Evolutionary conservation across 2,888 invertebrate species (phyloP), one percentile per base, ranked within the genome.

Genomic region (Lacanobia wlatinum): DNA sequence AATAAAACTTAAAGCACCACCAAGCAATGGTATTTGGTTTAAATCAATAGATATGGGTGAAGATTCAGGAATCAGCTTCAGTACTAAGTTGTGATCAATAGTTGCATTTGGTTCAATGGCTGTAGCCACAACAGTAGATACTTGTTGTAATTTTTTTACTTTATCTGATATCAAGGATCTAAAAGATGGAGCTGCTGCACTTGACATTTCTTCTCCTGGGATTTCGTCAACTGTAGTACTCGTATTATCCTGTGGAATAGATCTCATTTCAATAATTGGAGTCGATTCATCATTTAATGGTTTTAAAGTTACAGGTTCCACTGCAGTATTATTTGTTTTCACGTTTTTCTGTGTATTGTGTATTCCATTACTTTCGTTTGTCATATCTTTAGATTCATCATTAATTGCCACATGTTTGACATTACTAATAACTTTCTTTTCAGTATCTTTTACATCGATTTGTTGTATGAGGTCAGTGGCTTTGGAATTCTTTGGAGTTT

Each of bases 371-470:
- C 8, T 40, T 3, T 6, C 28, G 7, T 1, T 34, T 34, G 21
- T 18, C 1, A 1, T 28, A 50, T 34, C 23, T 1, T 28, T 43
- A 21, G 16, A 1, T 14, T 52, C 70, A 4, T 58, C 38, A 6
- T 0, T 56, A 14, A 68, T 7, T n/a, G 7, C 6, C 1, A 81
- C 21, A 16, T 71, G 0, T 14, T 55, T 38, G 0, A 81, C 28
- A 16, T 58, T 58, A 58, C 64, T 81, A 8, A 34, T 55, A 0
- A 68, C 48, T 34, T 68, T 21, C 23, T 58, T 40, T 38, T 8
- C 21, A 9, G 7, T 2, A 52, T 79, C 79, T 65, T 79, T 79
- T 0, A 81, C 70, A 55, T 79, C 79, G 5, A 79, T 81, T 50
- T 68, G 63, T 1, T 81, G 79, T 18, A 79, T 68, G 5, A 58